Evolutionary conservation across 2,888 invertebrate species (phyloP), one percentile per base, ranked within the genome.

Genomic region (Macrosoma leucophasiata): DNA sequence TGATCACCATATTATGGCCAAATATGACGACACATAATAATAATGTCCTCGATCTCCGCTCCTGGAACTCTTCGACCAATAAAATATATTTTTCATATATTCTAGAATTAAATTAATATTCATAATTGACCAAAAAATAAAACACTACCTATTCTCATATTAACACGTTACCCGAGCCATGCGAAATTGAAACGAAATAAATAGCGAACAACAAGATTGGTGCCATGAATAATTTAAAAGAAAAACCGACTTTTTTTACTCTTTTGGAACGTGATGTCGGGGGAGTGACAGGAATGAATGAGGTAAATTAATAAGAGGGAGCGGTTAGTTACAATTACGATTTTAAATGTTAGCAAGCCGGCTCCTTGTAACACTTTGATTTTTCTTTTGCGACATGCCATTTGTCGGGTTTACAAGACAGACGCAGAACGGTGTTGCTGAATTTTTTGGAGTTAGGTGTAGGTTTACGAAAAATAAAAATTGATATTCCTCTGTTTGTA

Each of bases 321-420:
- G 68, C 68, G 82, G 82, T 84, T 84, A 78, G 78, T 81, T 78
- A 82, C 82, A 84, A 84, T 84, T 82, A 84, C 74, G 68, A 70
- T 78, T 84, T 82, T 79, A 77, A 81, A 81, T 78, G 79, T 76
- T 78, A 81, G 76, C 78, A 76, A 81, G 70, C 67, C 58, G 65
- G 71, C 48, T 71, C 62, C 65, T 73, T 75, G 75, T 76, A 68
- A 63, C 61, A 50, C 62, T 75, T 77, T 78, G 78, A 79, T 81
- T 84, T 84, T 77, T 76, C 74, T 76, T 75, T 66, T 60, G 72
- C 73, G 79, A 77, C 81, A 78, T 55, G 72, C 75, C 69, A 77
- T 82, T 82, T 79, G 72, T 79, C 66, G 57, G 62, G 37, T 42
- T 39, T 21, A 34, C 43, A 43, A 41, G 33, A 13, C 10, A 24